Evolutionary conservation across 2,113 vertebrate species (phyloP).

Genomic region (Leptobrachium ailaonicum): DNA sequence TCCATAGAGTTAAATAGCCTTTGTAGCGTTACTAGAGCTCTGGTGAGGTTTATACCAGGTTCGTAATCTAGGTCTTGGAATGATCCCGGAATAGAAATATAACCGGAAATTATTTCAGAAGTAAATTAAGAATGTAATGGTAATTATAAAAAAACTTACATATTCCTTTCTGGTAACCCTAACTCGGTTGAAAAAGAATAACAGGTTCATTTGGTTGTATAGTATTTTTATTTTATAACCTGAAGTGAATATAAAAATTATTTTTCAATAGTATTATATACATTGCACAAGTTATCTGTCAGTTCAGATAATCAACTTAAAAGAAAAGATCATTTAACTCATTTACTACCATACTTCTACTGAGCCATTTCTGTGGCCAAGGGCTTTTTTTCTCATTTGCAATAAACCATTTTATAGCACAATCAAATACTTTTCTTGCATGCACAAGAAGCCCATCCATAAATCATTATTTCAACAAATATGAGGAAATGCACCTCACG

Average conservation of each 20-base stretch:
- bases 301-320: slow-evolving; percentile 2
- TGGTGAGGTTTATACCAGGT: too few species aligned
- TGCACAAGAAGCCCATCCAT: slow-evolving; percentile 33
- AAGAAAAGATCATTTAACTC: slow-evolving; percentile 37
- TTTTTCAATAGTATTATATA: too few species aligned
- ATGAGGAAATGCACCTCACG: slow-evolving; percentile 34
- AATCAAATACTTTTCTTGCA: slow-evolving; percentile 49
- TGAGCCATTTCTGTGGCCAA: slow-evolving; percentile 38
- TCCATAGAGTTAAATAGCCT: too few species aligned
- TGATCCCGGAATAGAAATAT: too few species aligned
- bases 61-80: too few species aligned
- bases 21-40: too few species aligned
- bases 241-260: not conserved
- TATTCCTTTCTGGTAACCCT: too few species aligned
- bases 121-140: too few species aligned
- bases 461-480: slow-evolving; percentile 47
- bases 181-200: too few species aligned
- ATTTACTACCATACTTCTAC: slow-evolving; percentile 33
- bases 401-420: slow-evolving; percentile 49
- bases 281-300: not conserved
- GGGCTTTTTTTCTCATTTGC: slow-evolving; percentile 50
- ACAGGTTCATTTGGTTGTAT: not conserved
- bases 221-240: not conserved
- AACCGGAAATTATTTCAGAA: too few species aligned
- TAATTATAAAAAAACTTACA: too few species aligned